Conservation (phyloP, 2,888 invertebrate genomes). For the Gastrophysa polygoni region DNA sequence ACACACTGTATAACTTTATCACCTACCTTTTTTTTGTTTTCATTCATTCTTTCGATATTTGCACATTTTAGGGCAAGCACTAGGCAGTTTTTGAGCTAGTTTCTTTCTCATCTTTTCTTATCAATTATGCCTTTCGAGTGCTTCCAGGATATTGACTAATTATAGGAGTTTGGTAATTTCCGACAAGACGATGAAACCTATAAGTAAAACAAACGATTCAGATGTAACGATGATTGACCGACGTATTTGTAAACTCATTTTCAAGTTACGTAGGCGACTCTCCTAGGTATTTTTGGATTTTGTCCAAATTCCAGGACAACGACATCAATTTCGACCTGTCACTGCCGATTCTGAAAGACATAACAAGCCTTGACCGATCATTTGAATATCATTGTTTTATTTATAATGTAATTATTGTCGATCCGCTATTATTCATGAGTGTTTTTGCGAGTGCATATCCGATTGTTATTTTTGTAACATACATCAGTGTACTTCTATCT, state of each 20-base stretch:
- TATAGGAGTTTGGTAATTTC: slow-evolving; percentile 7
- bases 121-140: too few species aligned
- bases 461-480: too few species aligned
- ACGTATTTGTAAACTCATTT: neutral
- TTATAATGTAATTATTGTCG: too few species aligned
- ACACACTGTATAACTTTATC: slow-evolving; percentile 39
- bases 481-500: too few species aligned
- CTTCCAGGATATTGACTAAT: neutral
- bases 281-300: neutral
- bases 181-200: neutral
- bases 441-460: too few species aligned
- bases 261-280: neutral
- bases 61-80: too few species aligned
- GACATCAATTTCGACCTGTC: neutral
- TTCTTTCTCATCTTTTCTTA: too few species aligned
- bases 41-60: slow-evolving; percentile 26
- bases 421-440: too few species aligned
- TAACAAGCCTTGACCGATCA: neutral
- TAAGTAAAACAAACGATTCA: neutral
- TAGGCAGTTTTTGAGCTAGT: too few species aligned
- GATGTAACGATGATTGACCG: neutral
- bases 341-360: neutral
- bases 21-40: slow-evolving; percentile 14
- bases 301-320: neutral
- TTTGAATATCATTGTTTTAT: neutral